phyloP scores from a whole-genome alignment of 2,113 vertebrate species.

The Martes martes region DNA sequence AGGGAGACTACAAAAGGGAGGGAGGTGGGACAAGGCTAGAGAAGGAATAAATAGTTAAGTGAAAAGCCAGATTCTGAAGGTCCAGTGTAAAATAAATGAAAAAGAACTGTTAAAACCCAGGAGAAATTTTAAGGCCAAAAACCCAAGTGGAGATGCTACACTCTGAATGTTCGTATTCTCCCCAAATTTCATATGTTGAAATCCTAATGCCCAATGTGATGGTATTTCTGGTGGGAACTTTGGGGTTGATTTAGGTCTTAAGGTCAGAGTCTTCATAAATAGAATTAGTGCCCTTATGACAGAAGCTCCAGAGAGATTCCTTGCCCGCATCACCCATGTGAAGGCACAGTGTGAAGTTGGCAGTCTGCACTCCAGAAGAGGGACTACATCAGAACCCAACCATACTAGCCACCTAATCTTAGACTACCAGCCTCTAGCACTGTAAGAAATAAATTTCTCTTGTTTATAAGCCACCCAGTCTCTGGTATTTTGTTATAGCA shows the following conservation, averaged over 20 bases:
- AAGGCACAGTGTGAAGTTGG: not conserved
- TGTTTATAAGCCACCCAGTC: too few species aligned
- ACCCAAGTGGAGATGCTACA: not conserved
- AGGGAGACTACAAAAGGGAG: not conserved
- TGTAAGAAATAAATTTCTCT: too few species aligned
- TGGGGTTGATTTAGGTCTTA: not conserved
- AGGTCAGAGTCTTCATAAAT: not conserved
- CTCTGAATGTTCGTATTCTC: not conserved
- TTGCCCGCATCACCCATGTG: not conserved
- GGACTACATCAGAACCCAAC: not conserved
- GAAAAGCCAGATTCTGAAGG: not conserved
- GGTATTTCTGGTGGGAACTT: not conserved
- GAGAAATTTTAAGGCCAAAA: not conserved
- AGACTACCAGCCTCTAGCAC: not conserved
- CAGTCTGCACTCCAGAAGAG: not conserved
- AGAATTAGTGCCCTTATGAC: not conserved
- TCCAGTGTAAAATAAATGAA: not conserved
- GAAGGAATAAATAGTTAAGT: not conserved
- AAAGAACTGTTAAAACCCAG: not conserved
- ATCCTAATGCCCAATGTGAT: too few species aligned
- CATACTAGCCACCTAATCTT: not conserved
- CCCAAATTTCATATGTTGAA: not conserved
- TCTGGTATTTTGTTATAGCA: too few species aligned
- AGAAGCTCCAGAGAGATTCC: not conserved
- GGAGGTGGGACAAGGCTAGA: not conserved